Evolutionary conservation across 2,888 invertebrate species (phyloP).

Genomic region (Diaprepes abbreviatus): DNA sequence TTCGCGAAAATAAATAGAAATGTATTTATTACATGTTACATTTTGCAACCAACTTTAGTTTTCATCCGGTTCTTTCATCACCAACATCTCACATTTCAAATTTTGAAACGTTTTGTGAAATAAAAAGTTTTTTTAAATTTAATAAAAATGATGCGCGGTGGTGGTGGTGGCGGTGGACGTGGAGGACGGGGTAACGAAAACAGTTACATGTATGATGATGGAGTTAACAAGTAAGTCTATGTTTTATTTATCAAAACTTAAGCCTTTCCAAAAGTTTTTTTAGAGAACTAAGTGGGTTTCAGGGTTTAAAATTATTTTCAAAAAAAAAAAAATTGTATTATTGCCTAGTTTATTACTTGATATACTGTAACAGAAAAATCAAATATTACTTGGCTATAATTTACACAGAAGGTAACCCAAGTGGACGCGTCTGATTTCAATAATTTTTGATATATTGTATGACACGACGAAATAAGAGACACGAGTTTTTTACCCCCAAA

Average conservation of each 20-base stretch:
- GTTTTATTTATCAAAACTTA: background rate
- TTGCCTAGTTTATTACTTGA: no score
- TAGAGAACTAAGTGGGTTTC: no score
- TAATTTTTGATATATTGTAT: no score
- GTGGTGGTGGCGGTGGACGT: constrained; percentile 5
- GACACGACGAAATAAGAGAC: no score
- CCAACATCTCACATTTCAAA: background rate
- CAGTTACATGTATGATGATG: constrained; percentile 24
- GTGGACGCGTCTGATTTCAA: no score
- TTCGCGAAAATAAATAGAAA: background rate
- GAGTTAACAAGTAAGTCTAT: constrained; percentile 19
- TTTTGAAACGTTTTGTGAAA: background rate
- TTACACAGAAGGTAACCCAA: no score
- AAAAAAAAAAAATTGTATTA: no score
- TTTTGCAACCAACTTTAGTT: background rate
- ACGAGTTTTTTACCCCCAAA: no score
- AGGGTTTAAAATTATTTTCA: no score
- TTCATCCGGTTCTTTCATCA: background rate
- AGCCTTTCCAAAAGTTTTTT: no score
- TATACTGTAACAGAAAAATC: no score
- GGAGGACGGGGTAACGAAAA: constrained; percentile 16
- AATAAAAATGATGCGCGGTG: constrained; percentile 15
- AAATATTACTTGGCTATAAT: no score
- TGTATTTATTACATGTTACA: background rate
- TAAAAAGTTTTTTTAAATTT: background rate